These are phyloP conservation scores for Trachelus tabidus DNA, from an alignment of 2,888 invertebrate genomes.

Conservation along the genomic window DNA sequence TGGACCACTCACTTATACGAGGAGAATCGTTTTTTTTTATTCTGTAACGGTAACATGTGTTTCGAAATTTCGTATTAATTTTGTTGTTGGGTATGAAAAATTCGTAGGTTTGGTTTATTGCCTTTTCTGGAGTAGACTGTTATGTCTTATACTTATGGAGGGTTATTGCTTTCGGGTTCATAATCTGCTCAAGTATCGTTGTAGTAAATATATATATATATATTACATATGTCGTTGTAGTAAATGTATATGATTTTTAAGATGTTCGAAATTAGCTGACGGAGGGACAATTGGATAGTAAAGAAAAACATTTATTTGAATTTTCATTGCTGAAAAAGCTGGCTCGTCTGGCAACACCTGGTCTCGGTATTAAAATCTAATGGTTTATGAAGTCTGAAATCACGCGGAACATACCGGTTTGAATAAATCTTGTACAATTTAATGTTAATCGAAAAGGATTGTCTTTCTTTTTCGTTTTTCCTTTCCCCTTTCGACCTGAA, in stretches of 20 bases:
- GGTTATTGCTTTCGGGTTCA: not conserved
- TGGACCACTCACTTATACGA: not conserved
- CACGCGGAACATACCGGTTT: slow-evolving; percentile 48
- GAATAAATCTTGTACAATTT: slow-evolving; percentile 52
- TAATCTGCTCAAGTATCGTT: not conserved
- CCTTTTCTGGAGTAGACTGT: not conserved
- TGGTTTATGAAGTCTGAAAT: slow-evolving; percentile 12
- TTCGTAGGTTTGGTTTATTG: not conserved
- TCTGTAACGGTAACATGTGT: not conserved
- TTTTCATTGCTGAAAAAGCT: not conserved
- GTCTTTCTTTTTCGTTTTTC: not conserved
- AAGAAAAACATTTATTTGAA: not conserved
- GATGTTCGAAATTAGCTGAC: not conserved
- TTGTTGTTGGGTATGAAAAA: not conserved
- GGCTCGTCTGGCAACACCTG: not conserved
- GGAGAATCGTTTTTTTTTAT: not conserved
- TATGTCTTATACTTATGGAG: not conserved
- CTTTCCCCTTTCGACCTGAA: not conserved
- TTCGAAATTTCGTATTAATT: not conserved
- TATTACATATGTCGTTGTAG: too few relatives aligned
- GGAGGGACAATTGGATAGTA: not conserved
- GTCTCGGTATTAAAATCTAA: not conserved
- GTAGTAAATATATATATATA: not conserved
- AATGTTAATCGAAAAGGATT: not conserved
- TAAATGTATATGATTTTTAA: not conserved